phyloP scores from a whole-genome alignment of 2,113 vertebrate genomes.

The Haliaeetus leucogaster region DNA sequence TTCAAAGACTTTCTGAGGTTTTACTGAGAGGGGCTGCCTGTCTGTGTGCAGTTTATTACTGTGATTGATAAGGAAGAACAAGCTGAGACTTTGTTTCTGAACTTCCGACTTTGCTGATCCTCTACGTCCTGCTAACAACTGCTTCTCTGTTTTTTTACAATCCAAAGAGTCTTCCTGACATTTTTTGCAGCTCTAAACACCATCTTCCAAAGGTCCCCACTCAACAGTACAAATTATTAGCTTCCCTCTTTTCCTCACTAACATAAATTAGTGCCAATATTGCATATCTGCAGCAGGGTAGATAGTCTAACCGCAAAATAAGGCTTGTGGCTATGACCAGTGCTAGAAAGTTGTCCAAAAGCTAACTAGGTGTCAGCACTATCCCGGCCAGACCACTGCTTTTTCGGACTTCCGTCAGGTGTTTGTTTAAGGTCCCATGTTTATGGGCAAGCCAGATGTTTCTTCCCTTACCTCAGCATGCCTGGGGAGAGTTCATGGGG shows the following conservation, averaged over 20 bases:
- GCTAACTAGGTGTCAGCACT: background rate
- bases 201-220: background rate
- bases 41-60: background rate
- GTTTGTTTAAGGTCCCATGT: background rate
- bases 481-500: background rate
- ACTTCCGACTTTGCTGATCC: background rate
- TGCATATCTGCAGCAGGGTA: background rate
- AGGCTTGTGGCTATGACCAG: background rate
- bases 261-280: background rate
- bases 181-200: background rate
- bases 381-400: background rate
- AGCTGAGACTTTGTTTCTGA: background rate
- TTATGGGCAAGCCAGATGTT: background rate
- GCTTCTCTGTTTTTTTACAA: background rate
- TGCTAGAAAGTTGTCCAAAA: background rate
- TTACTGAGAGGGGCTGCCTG: background rate
- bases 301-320: background rate
- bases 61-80: constrained; percentile 26
- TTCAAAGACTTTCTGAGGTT: constrained; percentile 13
- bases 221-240: background rate
- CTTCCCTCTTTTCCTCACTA: background rate
- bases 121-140: background rate
- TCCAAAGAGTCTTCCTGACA: background rate
- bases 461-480: background rate
- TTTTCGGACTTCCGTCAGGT: background rate